A percentile compares a stretch with the other conserved stretches of the same genome.
phyloP scores from a whole-genome alignment of 2,888 invertebrate genomes.

The Phanerotoma sp. region DNA sequence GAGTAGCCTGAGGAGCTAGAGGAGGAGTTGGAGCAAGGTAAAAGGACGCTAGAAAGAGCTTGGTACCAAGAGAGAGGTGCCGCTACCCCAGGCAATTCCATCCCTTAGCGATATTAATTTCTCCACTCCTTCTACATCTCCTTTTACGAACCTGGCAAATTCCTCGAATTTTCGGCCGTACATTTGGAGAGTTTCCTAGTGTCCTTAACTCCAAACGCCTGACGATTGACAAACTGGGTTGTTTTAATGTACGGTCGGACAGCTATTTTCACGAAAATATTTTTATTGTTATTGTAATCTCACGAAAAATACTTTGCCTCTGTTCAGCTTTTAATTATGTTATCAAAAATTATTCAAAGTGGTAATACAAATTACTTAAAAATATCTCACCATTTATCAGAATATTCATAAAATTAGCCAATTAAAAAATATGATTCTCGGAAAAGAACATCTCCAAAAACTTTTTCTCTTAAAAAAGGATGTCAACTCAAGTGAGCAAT shows the following conservation, averaged over 20 bases:
- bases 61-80: slow-evolving; percentile 26
- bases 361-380: no score
- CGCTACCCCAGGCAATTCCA: slow-evolving; percentile 31
- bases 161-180: neutral
- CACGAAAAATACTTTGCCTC: no score
- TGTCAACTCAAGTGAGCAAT: no score
- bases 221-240: slow-evolving; percentile 2
- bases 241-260: neutral
- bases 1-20: neutral
- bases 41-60: slow-evolving; percentile 39
- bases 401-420: no score
- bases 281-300: no score
- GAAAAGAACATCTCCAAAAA: no score
- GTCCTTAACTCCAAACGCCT: neutral
- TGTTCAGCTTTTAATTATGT: no score
- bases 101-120: slow-evolving; percentile 35
- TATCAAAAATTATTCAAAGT: no score
- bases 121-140: slow-evolving; percentile 20
- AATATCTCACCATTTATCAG: no score
- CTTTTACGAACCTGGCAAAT: slow-evolving; percentile 13
- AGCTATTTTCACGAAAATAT: no score
- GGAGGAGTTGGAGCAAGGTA: slow-evolving; percentile 32
- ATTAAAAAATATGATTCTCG: no score
- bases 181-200: neutral
- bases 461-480: no score